phyloP scores from a whole-genome alignment of 2,797 vertebrate genomes.

The Neostethus bicornis region DNA sequence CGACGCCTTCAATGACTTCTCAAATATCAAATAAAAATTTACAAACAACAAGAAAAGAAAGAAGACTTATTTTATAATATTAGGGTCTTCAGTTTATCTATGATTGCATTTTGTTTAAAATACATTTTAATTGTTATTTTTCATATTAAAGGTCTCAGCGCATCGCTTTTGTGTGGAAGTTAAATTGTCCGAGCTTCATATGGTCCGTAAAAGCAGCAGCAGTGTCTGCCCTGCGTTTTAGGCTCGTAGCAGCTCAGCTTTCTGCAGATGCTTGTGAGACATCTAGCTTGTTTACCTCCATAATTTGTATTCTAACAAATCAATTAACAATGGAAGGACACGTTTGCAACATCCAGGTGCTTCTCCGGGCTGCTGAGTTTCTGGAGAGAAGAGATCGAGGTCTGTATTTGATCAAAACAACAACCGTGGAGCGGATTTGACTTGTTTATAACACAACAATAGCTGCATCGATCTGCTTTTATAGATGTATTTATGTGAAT shows the following conservation, averaged over 20 bases:
- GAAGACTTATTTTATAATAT: background rate
- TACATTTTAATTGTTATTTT: too few species aligned
- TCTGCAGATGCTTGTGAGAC: conserved; percentile 12
- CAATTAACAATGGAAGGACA: conserved; percentile 82
- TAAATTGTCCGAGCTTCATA: conserved; percentile 22
- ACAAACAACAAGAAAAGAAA: background rate
- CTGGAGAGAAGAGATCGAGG: conserved; percentile 89
- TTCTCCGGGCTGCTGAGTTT: conserved; percentile 92
- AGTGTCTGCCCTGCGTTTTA: too few species aligned
- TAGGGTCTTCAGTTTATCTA: too few species aligned
- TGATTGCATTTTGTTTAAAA: too few species aligned
- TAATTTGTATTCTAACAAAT: conserved; percentile 9
- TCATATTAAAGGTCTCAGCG: too few species aligned
- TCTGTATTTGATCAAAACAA: conserved; percentile 58
- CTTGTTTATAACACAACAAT: conserved; percentile 56
- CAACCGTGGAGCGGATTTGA: conserved; percentile 51
- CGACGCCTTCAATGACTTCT: conserved; percentile 16
- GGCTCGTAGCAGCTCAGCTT: too few species aligned
- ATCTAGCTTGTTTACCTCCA: conserved; percentile 28
- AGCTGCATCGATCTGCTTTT: conserved; percentile 34
- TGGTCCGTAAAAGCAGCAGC: conserved; percentile 32
- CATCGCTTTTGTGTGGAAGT: too few species aligned
- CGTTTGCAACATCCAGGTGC: conserved; percentile 89
- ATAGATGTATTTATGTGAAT: background rate
- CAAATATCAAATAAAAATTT: background rate